Evolutionary conservation across 2,113 vertebrate genomes (phyloP).

Genomic region (Ascaphus truei): DNA sequence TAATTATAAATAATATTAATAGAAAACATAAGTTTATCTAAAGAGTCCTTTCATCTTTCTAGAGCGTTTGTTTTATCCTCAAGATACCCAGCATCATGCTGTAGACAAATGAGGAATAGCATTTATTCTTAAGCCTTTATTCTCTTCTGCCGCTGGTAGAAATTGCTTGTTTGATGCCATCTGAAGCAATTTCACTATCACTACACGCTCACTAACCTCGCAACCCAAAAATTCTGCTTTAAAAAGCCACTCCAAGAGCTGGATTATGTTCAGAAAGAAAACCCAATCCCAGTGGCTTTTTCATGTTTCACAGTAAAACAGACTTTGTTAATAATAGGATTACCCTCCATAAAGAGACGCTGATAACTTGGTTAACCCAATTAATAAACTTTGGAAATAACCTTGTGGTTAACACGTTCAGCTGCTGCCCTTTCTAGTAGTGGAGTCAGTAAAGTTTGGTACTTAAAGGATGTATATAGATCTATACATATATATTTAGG

Average conservation of each 20-base stretch:
- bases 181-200: conserved; percentile 3
- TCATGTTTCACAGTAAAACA: not conserved
- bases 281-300: not conserved
- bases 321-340: not conserved
- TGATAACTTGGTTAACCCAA: too few species aligned
- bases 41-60: conserved; percentile 9
- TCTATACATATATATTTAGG: too few species aligned
- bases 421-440: too few species aligned
- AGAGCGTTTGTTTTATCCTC: conserved; percentile 19
- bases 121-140: not conserved
- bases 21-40: not conserved
- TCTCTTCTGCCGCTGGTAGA: conserved; percentile 2
- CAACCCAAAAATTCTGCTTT: not conserved
- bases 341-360: not conserved
- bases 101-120: conserved; percentile 10
- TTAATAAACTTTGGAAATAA: too few species aligned
- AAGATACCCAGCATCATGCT: not conserved
- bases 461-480: too few species aligned
- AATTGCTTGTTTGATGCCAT: conserved; percentile 11
- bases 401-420: too few species aligned
- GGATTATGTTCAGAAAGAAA: not conserved
- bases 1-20: conserved; percentile 26
- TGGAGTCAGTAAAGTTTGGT: too few species aligned
- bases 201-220: not conserved
- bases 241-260: too few species aligned